Evolutionary conservation across 2,888 invertebrate genomes (phyloP), one percentile per base, ranked within the genome.

Genomic region (Oxytorus armatus): DNA sequence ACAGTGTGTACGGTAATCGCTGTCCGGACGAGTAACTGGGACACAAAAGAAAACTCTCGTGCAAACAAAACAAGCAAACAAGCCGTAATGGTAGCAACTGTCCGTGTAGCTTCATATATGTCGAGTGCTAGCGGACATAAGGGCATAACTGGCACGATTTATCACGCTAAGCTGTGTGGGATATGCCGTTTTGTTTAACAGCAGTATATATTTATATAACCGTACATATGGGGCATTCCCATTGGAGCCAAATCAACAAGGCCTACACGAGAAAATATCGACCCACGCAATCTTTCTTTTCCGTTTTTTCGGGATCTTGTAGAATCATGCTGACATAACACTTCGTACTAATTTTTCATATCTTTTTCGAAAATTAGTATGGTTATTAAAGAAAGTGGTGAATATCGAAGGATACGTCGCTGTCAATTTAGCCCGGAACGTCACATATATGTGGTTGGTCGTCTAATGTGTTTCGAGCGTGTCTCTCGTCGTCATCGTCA

Each of bases 51-150:
- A 87, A 87, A 89, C 82, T 86, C 87, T 82, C 77, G 87, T 84
- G 86, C 85, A 88, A 86, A 89, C 86, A 85, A 87, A 87, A 88
- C 86, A 85, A 80, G 85, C 86, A 87, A 89, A 88, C 86, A 88
- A 88, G 75, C 65, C 23, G 18, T 55, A 66, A 66, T 53, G 33
- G 68, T 55, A 29, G 39, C 36, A 18, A 10, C n/a, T 39, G 53
- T 14, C 10, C n/a, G 36, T 25, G 16, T 63, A 36, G 23, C 29
- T 47, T 25, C 47, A 29, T 47, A 18, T 11, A 63, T 21, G 10
- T 61, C 23, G 7, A n/a, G 11, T 36, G 36, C 23, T 42, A 23
- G 5, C 11, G 7, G 8, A 21, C 11, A n/a, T 4, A 61, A 44
- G 3, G 10, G n/a, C 59, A 11, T 5, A 23, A 16, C 21, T 8